These are phyloP conservation scores for Callionymus lyra DNA, from an alignment of 2,113 vertebrate species.

Conservation along the genomic window DNA sequence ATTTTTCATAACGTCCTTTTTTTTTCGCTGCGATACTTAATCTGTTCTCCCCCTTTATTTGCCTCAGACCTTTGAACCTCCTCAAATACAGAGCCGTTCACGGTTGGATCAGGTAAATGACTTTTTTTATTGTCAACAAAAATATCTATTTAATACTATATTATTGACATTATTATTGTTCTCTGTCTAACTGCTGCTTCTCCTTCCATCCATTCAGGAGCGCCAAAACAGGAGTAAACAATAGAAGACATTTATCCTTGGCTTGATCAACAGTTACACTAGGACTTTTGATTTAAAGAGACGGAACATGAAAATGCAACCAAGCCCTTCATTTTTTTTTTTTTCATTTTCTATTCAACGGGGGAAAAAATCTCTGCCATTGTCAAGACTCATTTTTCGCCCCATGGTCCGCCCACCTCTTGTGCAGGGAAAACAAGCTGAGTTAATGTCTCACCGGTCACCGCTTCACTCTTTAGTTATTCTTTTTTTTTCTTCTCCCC, in stretches of 20 bases:
- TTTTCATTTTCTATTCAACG: conserved; percentile 58
- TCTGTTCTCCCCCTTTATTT: conserved; percentile 4
- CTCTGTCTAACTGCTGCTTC: conserved; percentile 13
- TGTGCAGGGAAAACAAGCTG: conserved; percentile 78
- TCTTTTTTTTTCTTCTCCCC: conserved; percentile 40
- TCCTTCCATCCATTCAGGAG: conserved; percentile 69
- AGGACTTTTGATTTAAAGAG: conserved; percentile 63
- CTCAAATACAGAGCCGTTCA: conserved; percentile 56
- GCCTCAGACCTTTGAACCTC: conserved; percentile 59
- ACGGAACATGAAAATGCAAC: conserved; percentile 61
- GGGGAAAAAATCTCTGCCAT: conserved; percentile 75
- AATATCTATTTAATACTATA: neutral
- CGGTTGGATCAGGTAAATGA: conserved; percentile 58
- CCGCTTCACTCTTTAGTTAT: conserved; percentile 41
- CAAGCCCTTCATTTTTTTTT: conserved; percentile 52
- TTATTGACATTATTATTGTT: neutral
- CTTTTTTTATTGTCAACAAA: neutral
- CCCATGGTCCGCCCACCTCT: conserved; percentile 65
- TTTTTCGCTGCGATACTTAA: conserved; percentile 11
- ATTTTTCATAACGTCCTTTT: neutral
- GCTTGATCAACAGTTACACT: conserved; percentile 71
- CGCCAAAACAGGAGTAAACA: conserved; percentile 89
- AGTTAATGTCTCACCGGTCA: conserved; percentile 65
- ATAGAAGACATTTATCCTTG: conserved; percentile 71
- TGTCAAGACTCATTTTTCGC: conserved; percentile 68